Conservation (phyloP, 2,888 invertebrate species). For the Acrobasis consociella region DNA sequence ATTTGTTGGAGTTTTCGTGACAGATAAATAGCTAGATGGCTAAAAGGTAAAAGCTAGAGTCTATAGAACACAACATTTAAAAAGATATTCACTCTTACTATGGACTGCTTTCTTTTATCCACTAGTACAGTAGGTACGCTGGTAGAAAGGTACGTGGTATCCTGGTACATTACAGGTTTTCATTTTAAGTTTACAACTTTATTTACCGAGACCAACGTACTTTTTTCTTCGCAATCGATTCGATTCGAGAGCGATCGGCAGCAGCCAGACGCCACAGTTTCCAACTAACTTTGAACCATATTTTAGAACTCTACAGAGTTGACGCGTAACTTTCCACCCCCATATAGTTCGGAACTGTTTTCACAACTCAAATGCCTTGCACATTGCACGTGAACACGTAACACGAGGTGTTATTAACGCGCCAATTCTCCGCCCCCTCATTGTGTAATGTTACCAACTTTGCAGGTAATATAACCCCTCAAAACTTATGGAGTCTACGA, state of each 20-base stretch:
- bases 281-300: slow-evolving; percentile 67
- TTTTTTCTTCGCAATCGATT: neutral
- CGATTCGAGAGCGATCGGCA: slow-evolving; percentile 26
- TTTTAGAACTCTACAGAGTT: slow-evolving; percentile 60
- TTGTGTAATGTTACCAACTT: slow-evolving; percentile 58
- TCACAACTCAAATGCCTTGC: slow-evolving; percentile 47
- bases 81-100: too few species aligned
- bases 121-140: too few species aligned
- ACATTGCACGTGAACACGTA: slow-evolving; percentile 42
- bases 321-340: slow-evolving; percentile 41
- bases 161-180: neutral
- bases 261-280: slow-evolving; percentile 46
- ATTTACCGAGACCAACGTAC: slow-evolving; percentile 9
- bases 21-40: too few species aligned
- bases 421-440: slow-evolving; percentile 46
- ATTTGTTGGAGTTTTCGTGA: too few species aligned
- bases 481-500: slow-evolving; percentile 42
- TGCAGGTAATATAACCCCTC: slow-evolving; percentile 48
- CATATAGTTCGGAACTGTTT: slow-evolving; percentile 48
- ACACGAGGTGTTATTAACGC: slow-evolving; percentile 54
- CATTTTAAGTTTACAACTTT: neutral
- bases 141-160: too few species aligned
- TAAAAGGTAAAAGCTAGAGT: too few species aligned
- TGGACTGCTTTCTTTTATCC: too few species aligned
- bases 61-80: too few species aligned